These are phyloP conservation scores for Ectemnius lituratus DNA, from an alignment of 2,888 invertebrate genomes.

Conservation along the genomic window DNA sequence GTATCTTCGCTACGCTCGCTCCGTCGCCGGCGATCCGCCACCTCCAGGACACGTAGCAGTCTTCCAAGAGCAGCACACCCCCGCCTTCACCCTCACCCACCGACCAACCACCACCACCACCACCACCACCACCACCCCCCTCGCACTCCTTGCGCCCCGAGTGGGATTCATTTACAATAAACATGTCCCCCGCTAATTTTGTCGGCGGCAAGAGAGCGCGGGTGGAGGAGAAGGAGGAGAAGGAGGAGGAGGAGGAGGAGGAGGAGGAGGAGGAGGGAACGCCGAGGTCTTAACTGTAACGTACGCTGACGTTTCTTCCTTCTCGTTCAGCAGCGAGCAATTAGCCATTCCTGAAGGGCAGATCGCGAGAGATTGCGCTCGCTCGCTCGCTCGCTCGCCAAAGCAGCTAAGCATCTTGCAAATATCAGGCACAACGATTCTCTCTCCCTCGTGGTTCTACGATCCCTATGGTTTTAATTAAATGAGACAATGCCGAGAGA, in stretches of 20 bases:
- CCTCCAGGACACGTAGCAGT: constrained; percentile 58
- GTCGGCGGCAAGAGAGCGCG: constrained; percentile 55
- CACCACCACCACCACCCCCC: constrained; percentile 28
- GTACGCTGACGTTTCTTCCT: constrained; percentile 58
- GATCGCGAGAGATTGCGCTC: constrained; percentile 44
- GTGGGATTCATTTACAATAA: constrained; percentile 77
- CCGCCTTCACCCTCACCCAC: too few relatives aligned
- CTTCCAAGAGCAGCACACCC: constrained; percentile 36
- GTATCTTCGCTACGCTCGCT: constrained; percentile 31
- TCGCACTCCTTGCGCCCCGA: constrained; percentile 55
- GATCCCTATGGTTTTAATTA: constrained; percentile 34
- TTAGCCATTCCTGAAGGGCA: constrained; percentile 43
- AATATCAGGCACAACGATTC: too few relatives aligned
- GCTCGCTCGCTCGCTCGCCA: constrained; percentile 26
- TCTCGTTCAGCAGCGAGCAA: constrained; percentile 49
- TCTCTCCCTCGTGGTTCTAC: too few relatives aligned
- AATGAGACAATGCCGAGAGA: constrained; percentile 30
- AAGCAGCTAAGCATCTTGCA: too few relatives aligned
- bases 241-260: constrained; percentile 54
- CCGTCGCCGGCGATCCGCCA: constrained; percentile 14
- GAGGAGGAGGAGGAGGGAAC: too few relatives aligned
- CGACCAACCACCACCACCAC: constrained; percentile 16
- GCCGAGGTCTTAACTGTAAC: constrained; percentile 56
- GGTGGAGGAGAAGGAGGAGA: too few relatives aligned
- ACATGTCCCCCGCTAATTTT: constrained; percentile 76